Base-by-base conservation (phyloP, 2,113 vertebrate species). In the Myanophis thanlyinensis region DNA sequence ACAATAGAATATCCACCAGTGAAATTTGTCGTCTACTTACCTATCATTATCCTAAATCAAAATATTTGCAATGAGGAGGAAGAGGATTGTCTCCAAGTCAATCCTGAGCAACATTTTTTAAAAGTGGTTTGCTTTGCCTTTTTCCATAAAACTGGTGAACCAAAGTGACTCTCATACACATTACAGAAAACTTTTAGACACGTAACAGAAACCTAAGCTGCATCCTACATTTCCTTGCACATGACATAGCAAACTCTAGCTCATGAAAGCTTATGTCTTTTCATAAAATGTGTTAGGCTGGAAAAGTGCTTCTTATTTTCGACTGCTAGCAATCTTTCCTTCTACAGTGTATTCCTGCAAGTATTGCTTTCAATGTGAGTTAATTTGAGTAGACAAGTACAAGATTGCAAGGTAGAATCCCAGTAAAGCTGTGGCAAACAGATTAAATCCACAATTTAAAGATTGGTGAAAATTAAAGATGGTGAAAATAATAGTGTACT, bases 31-130 rank as follows among this genome's bases (percentile, higher is more conserved):
- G 91, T 94, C 88, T 53, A 44, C 46, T 52, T 90, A 95, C 86
- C 87, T 93, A 54, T 91, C n/a, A 95, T 95, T 56, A 95, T 92
- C 88, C 85, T 91, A 90, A 7, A 62, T 67, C 92, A 96, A 95
- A 96, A 67, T n/a, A 67, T 67, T 62, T n/a, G n/a, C 27, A 13
- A 13, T 23, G 2, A 56, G 25, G 20, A 54, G 30, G 59, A 62
- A 30, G 56, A n/a, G 30, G 30, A 67, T 67, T n/a, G 59, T n/a
- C 11, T 67, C 4, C 2, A 4, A n/a, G 30, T n/a, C 30, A n/a
- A 67, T 67, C 59, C 30, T 67, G 59, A n/a, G n/a, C 30, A 67
- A 67, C 12, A 67, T n/a, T 67, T 67, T 23, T 67, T 67, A n/a
- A 30, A 67, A 67, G 30, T 67, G 4, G 30, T 15, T n/a, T 67